Base-by-base conservation (phyloP, 1,140 invertebrate genomes). In the Polypedilum vanderplanki region DNA sequence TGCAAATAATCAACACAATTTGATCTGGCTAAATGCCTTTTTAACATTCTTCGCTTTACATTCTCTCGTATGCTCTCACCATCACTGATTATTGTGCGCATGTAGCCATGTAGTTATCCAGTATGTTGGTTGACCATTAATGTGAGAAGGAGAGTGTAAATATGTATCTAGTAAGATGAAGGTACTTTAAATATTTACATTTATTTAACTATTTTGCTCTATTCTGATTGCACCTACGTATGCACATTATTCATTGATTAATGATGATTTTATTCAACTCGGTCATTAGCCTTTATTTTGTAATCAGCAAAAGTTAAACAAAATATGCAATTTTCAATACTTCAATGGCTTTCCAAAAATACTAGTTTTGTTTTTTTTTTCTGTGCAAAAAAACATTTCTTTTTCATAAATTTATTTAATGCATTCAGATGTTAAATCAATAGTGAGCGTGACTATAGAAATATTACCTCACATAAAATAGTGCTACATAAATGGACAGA, bases 21-120 rank as follows among this genome's bases (percentile, higher is more conserved):
- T 57, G 46, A 57, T 57, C 46, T 57, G 46, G 24, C 15, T 57
- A 57, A 57, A 57, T 57, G 46, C 46, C 46, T 57, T n/a, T 57
- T 57, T 12, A 57, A n/a, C 46, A 57, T 57, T 57, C n/a, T 57
- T n/a, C 46, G 1, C 8, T 57, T 15, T 15, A 46, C 15, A n/a
- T 57, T 57, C n/a, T 57, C 46, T 46, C 3, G 46, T 57, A 15
- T 57, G 12, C 15, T 57, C 41, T 41, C 9, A 12, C 41, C 41
- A 46, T 15, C 41, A 8, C 41, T 46, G 41, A 12, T n/a, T 57
- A 57, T 3, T 12, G 4, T n/a, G 46, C 46, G 12, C 46, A n/a
- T 15, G 46, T 15, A 33, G 24, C 2, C 2, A 33, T 46, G 1
- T 3, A 46, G 9, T 9, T 15, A 46, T 3, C 41, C 15, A 12